A percentile compares a stretch with the other conserved stretches of the same genome.
phyloP scores from a whole-genome alignment of 2,888 invertebrate genomes.

The Scaptomyza polygonia region DNA sequence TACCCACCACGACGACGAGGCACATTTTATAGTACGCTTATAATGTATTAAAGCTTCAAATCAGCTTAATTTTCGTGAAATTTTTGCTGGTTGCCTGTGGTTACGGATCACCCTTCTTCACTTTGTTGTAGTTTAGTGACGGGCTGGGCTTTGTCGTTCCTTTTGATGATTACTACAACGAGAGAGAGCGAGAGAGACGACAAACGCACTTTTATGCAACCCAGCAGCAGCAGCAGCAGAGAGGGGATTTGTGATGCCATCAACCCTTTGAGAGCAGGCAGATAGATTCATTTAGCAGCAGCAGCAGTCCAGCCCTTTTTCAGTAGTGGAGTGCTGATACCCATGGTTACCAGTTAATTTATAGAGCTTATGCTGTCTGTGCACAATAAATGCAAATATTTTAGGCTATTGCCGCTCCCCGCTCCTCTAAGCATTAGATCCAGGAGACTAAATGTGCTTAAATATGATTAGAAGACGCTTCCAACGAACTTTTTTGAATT shows the following conservation, averaged over 20 bases:
- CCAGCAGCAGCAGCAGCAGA: neutral
- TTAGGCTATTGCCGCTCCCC: constrained; percentile 3
- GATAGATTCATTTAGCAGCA: no score
- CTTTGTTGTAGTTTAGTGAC: neutral
- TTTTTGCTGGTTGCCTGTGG: constrained; percentile 58
- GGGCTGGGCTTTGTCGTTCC: neutral
- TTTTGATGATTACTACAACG: constrained; percentile 12
- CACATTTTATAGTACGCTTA: neutral
- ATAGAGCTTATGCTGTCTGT: constrained; percentile 70
- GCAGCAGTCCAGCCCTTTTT: constrained; percentile 13
- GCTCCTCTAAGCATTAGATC: neutral
- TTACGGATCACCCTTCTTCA: constrained; percentile 33
- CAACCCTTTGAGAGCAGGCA: constrained; percentile 30
- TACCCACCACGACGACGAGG: no score
- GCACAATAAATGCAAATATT: constrained; percentile 27
- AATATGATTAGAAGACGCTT: constrained; percentile 54
- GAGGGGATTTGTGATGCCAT: neutral
- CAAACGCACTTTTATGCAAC: constrained; percentile 1
- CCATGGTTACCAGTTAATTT: constrained; percentile 80
- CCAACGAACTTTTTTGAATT: constrained; percentile 24
- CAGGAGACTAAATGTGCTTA: constrained; percentile 34
- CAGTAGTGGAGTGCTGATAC: constrained; percentile 25
- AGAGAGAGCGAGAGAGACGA: neutral
- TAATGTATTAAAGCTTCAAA: constrained; percentile 21
- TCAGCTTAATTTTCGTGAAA: constrained; percentile 40